These are phyloP conservation scores for Paracentrotus lividus DNA, from an alignment of 53 echinoderm and acorn worm genomes.

Conservation along the genomic window DNA sequence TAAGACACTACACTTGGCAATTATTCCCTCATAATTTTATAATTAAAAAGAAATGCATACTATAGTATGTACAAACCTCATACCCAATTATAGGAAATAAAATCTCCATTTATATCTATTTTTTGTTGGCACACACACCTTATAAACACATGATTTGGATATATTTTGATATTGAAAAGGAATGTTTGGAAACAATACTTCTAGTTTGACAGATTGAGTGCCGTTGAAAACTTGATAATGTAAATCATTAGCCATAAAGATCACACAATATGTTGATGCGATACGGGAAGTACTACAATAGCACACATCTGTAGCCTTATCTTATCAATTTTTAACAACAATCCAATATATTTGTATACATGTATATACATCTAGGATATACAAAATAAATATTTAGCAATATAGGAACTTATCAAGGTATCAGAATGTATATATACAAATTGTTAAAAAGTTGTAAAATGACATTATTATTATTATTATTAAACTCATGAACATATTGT, in stretches of 20 bases:
- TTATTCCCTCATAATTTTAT: background rate
- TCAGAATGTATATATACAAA: no score
- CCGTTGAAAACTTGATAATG: no score
- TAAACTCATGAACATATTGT: no score
- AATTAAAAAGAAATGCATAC: slow-evolving; percentile 13
- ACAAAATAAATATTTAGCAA: background rate
- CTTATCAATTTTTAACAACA: background rate
- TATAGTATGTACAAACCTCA: slow-evolving; percentile 13
- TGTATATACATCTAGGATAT: background rate
- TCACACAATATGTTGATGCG: background rate
- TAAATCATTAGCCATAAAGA: no score
- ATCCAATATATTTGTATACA: background rate
- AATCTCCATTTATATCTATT: background rate
- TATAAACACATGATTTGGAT: background rate
- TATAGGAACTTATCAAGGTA: background rate
- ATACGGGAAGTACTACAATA: background rate
- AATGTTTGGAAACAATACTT: background rate
- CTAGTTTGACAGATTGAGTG: no score
- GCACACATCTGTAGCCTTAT: slow-evolving; percentile 13
- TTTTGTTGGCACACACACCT: background rate
- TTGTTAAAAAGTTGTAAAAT: no score
- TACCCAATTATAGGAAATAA: slow-evolving; percentile 11
- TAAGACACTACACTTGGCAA: slow-evolving; percentile 4
- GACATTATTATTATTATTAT: no score
- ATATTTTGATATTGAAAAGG: background rate